A percentile compares a stretch with the other conserved stretches of the same genome.
phyloP scores from a whole-genome alignment of 2,888 invertebrate species.

The Melanargia galathea region DNA sequence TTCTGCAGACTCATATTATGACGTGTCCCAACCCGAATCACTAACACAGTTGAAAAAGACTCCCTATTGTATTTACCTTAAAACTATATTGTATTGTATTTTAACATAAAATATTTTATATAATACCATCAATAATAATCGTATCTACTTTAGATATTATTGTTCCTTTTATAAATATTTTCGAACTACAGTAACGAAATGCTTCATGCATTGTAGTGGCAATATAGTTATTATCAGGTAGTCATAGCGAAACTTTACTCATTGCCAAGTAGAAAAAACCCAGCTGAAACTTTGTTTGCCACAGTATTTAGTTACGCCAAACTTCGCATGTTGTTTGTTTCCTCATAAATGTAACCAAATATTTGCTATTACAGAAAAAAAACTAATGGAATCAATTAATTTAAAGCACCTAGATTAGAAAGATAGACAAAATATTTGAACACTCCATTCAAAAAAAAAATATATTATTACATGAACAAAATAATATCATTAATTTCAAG shows the following conservation, averaged over 20 bases:
- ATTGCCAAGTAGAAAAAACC: constrained; percentile 64
- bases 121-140: neutral
- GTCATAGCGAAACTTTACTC: constrained; percentile 82
- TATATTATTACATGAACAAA: constrained; percentile 29
- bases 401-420: constrained; percentile 36
- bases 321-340: constrained; percentile 62
- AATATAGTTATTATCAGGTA: constrained; percentile 55
- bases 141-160: neutral
- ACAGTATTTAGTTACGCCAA: constrained; percentile 68
- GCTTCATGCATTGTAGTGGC: constrained; percentile 68
- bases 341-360: constrained; percentile 28
- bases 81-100: neutral
- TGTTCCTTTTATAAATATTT: constrained; percentile 47
- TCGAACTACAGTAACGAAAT: neutral
- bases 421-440: constrained; percentile 37
- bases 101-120: constrained; percentile 1
- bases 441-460: constrained; percentile 38
- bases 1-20: neutral
- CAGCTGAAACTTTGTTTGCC: constrained; percentile 70
- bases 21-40: neutral
- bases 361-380: constrained; percentile 19
- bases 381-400: constrained; percentile 28
- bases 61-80: neutral
- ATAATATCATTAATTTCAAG: constrained; percentile 33
- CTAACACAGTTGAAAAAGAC: neutral